A percentile compares a stretch with the other conserved stretches of the same genome.
Evolutionary conservation across 1,140 invertebrate genomes (phyloP).

Genomic region (Elymnias hypermnestra): DNA sequence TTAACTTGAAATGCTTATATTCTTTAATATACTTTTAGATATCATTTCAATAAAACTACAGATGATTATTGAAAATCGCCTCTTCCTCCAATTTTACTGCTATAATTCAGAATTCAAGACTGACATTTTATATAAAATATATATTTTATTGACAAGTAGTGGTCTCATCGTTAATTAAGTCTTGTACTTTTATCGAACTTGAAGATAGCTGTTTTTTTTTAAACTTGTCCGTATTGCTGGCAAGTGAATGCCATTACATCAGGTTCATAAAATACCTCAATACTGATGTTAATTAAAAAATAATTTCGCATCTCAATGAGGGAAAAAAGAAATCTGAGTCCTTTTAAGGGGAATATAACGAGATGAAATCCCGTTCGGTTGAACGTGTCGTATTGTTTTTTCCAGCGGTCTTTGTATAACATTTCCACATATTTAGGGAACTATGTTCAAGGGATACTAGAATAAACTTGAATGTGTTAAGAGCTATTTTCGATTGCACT

Average conservation of each 20-base stretch:
- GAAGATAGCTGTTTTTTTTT: background rate
- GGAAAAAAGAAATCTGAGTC: conserved; percentile 43
- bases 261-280: conserved; percentile 29
- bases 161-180: background rate
- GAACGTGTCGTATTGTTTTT: conserved; percentile 53
- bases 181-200: background rate
- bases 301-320: conserved; percentile 32
- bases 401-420: conserved; percentile 35
- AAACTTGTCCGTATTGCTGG: conserved; percentile 16
- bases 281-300: conserved; percentile 35
- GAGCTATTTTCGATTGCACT: conserved; percentile 3
- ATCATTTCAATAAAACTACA: too few relatives aligned
- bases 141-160: too few relatives aligned
- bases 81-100: too few relatives aligned
- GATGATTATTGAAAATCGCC: too few relatives aligned
- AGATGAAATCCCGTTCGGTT: conserved; percentile 48
- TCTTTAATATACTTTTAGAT: too few relatives aligned
- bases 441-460: conserved; percentile 11
- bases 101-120: too few relatives aligned
- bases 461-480: conserved; percentile 4
- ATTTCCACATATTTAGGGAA: conserved; percentile 33
- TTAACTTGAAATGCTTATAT: too few relatives aligned
- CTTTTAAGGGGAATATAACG: conserved; percentile 52
- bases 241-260: conserved; percentile 19
- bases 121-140: too few relatives aligned